These are phyloP conservation scores for Drosophila testacea DNA, from an alignment of 2,888 invertebrate genomes.

Conservation along the genomic window DNA sequence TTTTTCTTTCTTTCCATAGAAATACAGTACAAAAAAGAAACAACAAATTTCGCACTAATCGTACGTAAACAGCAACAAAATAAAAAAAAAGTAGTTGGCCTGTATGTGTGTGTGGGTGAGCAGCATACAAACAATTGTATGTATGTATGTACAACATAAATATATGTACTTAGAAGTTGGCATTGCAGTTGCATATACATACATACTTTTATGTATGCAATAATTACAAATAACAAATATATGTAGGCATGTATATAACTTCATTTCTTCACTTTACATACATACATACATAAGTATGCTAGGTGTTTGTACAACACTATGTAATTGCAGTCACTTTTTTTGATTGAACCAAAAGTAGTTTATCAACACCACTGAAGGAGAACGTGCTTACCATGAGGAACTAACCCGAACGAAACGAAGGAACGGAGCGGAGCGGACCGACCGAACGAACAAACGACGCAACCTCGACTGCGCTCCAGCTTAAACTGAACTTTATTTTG, in stretches of 20 bases:
- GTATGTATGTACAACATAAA: slow-evolving; percentile 15
- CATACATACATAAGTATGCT: slow-evolving; percentile 15
- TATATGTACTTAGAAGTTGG: slow-evolving; percentile 34
- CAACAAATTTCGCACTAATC: slow-evolving; percentile 46
- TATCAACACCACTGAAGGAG: slow-evolving; percentile 64
- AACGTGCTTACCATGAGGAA: slow-evolving; percentile 78
- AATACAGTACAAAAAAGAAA: slow-evolving; percentile 19
- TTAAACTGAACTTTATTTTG: slow-evolving; percentile 79
- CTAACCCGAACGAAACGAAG: slow-evolving; percentile 68
- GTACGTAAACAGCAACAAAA: slow-evolving; percentile 43
- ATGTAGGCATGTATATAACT: not conserved
- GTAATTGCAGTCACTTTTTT: slow-evolving; percentile 41
- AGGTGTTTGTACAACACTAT: slow-evolving; percentile 11
- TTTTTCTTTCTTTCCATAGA: slow-evolving; percentile 15
- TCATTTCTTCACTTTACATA: slow-evolving; percentile 12
- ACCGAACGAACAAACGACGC: slow-evolving; percentile 75
- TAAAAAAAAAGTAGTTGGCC: slow-evolving; percentile 30
- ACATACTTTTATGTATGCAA: not conserved
- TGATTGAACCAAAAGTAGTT: slow-evolving; percentile 49
- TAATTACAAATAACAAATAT: not conserved
- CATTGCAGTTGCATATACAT: slow-evolving; percentile 31
- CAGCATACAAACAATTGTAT: slow-evolving; percentile 7
- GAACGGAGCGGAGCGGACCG: slow-evolving; percentile 65
- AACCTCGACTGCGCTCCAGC: slow-evolving; percentile 78
- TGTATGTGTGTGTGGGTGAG: slow-evolving; percentile 10